Conservation (phyloP, 64 coral and sea anemone genomes). For the Acropora tenuis region DNA sequence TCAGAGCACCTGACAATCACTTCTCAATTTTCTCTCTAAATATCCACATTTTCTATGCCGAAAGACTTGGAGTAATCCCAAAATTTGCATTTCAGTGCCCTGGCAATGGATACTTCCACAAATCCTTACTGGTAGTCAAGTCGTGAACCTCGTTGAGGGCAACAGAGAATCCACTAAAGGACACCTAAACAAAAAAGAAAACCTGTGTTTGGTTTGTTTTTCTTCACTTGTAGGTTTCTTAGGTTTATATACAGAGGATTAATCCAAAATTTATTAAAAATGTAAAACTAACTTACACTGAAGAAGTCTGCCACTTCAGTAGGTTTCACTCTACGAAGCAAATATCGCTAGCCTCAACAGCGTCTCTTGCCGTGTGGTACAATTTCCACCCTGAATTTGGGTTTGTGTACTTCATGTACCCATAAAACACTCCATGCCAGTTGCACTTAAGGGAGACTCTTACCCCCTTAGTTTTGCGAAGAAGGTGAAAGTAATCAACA, state of each 20-base stretch:
- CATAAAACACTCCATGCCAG: neutral
- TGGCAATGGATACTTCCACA: too few relatives aligned
- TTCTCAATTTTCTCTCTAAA: too few relatives aligned
- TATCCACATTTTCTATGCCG: too few relatives aligned
- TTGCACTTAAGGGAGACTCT: constrained; percentile 8
- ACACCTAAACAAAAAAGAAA: constrained; percentile 3
- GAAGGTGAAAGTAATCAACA: neutral
- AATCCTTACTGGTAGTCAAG: neutral
- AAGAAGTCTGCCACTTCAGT: neutral
- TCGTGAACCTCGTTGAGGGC: neutral
- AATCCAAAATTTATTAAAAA: neutral
- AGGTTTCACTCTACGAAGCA: neutral
- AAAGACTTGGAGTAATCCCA: too few relatives aligned
- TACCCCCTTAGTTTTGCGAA: neutral
- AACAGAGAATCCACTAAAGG: constrained; percentile 15
- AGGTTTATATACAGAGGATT: neutral
- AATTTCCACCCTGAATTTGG: constrained; percentile 10
- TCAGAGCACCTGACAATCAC: too few relatives aligned
- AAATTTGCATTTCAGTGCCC: too few relatives aligned
- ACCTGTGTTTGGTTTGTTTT: too few relatives aligned
- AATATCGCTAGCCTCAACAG: neutral
- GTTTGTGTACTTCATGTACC: constrained; percentile 7
- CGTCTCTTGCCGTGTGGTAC: neutral
- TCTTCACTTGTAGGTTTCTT: neutral
- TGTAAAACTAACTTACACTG: neutral